Percentiles rank a stretch among this genome's conserved stretches.
These are phyloP conservation scores for Cebuella pygmaea DNA, from an alignment of 2,797 vertebrate species.

Conservation along the genomic window DNA sequence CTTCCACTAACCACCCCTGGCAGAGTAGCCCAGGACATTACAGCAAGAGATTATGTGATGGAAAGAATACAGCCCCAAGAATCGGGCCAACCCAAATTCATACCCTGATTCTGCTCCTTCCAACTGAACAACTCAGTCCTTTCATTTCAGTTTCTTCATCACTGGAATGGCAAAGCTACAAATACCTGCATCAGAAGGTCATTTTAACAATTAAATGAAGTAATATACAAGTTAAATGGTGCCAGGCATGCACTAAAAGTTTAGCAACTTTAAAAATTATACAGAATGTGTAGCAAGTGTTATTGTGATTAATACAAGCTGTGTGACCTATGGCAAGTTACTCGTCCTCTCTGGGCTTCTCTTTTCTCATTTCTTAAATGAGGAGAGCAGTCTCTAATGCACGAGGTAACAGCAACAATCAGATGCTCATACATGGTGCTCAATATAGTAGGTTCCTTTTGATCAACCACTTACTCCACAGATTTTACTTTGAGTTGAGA, in stretches of 20 bases:
- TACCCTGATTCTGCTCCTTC: neutral
- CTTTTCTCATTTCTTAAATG: neutral
- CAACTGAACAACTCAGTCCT: neutral
- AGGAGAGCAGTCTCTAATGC: neutral
- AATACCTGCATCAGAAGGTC: neutral
- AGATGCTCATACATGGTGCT: neutral
- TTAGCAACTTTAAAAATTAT: neutral
- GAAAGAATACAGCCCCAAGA: neutral
- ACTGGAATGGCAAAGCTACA: neutral
- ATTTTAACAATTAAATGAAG: neutral
- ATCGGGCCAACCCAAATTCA: neutral
- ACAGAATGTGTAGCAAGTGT: neutral
- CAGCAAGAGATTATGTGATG: too few relatives aligned
- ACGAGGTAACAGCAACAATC: neutral
- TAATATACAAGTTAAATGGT: neutral
- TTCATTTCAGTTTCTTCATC: neutral
- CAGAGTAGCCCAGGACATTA: neutral
- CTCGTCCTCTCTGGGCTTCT: neutral
- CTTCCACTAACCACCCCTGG: neutral
- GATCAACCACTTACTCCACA: neutral
- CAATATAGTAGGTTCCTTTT: neutral
- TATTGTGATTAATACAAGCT: neutral
- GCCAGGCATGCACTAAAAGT: neutral
- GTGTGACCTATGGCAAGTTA: neutral
- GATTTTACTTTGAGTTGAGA: neutral